Evolutionary conservation across 2,888 invertebrate species (phyloP).

Genomic region (Luperina nickerlii): DNA sequence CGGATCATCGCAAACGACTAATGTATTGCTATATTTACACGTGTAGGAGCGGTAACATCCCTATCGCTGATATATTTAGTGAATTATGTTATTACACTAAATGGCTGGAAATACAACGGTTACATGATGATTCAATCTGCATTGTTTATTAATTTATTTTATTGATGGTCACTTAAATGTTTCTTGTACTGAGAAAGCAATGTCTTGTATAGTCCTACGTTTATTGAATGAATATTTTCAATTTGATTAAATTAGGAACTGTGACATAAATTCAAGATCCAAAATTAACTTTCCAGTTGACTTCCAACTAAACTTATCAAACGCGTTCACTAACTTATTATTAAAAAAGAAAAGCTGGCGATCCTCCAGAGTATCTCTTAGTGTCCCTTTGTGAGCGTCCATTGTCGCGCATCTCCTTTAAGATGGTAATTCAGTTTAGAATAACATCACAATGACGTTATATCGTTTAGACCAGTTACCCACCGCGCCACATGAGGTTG

Average conservation of each 20-base stretch:
- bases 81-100: conserved; percentile 28
- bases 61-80: conserved; percentile 35
- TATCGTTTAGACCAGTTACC: conserved; percentile 63
- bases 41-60: conserved; percentile 54
- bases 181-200: conserved; percentile 2
- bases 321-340: conserved; percentile 49
- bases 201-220: neutral
- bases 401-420: conserved; percentile 78
- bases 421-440: conserved; percentile 81
- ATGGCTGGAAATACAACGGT: conserved; percentile 19
- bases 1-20: conserved; percentile 47
- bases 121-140: neutral
- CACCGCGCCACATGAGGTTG: conserved; percentile 44
- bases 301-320: conserved; percentile 43
- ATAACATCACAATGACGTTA: conserved; percentile 71
- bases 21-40: conserved; percentile 44
- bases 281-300: conserved; percentile 11
- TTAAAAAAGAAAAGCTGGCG: conserved; percentile 44
- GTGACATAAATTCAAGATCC: neutral
- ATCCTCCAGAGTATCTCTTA: conserved; percentile 69
- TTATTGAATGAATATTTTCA: neutral
- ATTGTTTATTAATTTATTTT: conserved; percentile 38
- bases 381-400: conserved; percentile 71
- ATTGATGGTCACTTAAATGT: neutral
- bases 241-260: neutral